Percentiles rank a stretch among this genome's conserved stretches.
phyloP scores from a whole-genome alignment of 2,888 invertebrate species.

The Tortricodes alternella region DNA sequence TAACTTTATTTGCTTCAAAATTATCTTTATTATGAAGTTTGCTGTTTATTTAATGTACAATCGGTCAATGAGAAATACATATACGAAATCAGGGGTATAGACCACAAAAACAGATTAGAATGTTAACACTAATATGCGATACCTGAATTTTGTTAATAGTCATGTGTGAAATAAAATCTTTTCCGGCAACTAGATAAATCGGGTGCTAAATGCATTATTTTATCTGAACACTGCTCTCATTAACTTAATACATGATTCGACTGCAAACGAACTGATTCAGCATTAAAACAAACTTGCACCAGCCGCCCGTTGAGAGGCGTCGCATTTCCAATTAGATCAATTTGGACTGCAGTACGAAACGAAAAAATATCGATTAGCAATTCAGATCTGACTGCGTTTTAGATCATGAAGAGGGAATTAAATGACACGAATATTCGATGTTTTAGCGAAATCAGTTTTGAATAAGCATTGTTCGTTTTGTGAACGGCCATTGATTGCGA shows the following conservation, averaged over 20 bases:
- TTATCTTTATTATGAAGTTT: no score
- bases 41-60: no score
- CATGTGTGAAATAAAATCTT: no score
- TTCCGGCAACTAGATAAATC: background rate
- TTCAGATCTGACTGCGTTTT: slow-evolving; percentile 58
- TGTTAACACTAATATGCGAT: no score
- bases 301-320: slow-evolving; percentile 45
- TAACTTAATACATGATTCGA: slow-evolving; percentile 8
- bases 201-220: background rate
- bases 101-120: no score
- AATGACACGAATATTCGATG: slow-evolving; percentile 64
- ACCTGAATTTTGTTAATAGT: no score
- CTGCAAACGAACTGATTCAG: slow-evolving; percentile 27
- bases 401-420: slow-evolving; percentile 61
- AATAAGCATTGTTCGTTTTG: slow-evolving; percentile 23
- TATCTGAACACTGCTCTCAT: background rate
- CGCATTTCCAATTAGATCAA: slow-evolving; percentile 65
- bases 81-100: no score
- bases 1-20: no score
- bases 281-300: slow-evolving; percentile 27
- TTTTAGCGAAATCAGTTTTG: slow-evolving; percentile 19
- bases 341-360: slow-evolving; percentile 52
- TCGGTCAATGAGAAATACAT: no score
- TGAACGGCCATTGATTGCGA: slow-evolving; percentile 27
- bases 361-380: slow-evolving; percentile 69